Percentiles rank a stretch among this genome's conserved stretches.
Evolutionary conservation across 2,797 vertebrate genomes (phyloP).

Genomic region (Pteronotus mesoamericanus): DNA sequence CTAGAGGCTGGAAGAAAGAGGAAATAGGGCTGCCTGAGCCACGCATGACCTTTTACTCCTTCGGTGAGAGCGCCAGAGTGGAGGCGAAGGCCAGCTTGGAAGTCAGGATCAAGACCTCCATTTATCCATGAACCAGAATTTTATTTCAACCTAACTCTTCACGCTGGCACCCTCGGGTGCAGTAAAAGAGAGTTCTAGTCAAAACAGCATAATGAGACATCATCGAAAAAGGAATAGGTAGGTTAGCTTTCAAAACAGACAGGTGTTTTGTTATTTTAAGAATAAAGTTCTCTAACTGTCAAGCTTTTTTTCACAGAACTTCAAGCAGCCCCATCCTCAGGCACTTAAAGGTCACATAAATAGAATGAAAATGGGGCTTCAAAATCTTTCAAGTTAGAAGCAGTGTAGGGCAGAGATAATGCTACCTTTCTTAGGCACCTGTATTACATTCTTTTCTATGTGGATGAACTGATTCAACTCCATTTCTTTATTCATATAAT

Average conservation of each 20-base stretch:
- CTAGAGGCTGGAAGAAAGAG: neutral
- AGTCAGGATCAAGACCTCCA: conserved; percentile 46
- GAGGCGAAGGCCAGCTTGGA: conserved; percentile 62
- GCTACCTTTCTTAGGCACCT: neutral
- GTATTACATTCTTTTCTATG: neutral
- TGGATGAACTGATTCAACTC: neutral
- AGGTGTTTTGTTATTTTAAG: conserved; percentile 66
- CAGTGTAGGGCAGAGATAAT: neutral
- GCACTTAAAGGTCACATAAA: conserved; percentile 39
- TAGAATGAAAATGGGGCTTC: neutral
- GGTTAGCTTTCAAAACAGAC: conserved; percentile 49
- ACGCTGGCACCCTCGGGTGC: neutral
- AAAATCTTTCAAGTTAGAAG: conserved; percentile 33
- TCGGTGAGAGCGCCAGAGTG: conserved; percentile 20
- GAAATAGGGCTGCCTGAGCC: neutral
- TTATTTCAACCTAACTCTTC: conserved; percentile 56
- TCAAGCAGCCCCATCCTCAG: neutral
- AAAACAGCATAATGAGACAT: conserved; percentile 62
- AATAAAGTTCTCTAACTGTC: conserved; percentile 50
- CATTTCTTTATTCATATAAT: neutral
- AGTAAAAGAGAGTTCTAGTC: conserved; percentile 54
- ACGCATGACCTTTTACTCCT: conserved; percentile 59
- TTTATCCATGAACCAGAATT: conserved; percentile 49
- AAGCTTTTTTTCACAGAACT: neutral
- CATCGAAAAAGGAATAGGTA: conserved; percentile 39